These are phyloP conservation scores for Argentina silus DNA, from an alignment of 2,797 vertebrate species.

Conservation along the genomic window DNA sequence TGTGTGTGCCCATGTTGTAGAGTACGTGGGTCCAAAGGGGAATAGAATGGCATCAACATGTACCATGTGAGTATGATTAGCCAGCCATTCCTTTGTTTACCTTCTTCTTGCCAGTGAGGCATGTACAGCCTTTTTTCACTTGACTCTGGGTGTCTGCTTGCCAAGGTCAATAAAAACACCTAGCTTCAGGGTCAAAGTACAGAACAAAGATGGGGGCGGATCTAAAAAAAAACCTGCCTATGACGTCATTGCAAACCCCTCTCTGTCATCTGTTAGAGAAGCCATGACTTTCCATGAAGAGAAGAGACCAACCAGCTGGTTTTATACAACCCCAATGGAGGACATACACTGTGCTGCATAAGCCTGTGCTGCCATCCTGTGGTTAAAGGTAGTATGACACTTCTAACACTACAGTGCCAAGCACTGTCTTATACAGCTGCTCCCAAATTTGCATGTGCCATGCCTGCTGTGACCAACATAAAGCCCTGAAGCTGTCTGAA, in stretches of 20 bases:
- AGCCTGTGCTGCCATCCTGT: conserved; percentile 65
- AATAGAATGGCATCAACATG: neutral
- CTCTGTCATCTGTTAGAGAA: neutral
- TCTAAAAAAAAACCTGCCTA: neutral
- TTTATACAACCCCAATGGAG: neutral
- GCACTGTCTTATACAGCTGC: neutral
- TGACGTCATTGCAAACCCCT: neutral
- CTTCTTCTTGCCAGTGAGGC: conserved; percentile 32
- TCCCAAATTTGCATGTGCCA: neutral
- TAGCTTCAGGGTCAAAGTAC: conserved; percentile 32
- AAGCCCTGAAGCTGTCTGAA: too few relatives aligned
- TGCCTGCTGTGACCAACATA: neutral
- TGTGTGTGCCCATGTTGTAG: neutral
- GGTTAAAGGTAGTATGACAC: conserved; percentile 27
- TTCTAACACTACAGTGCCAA: neutral
- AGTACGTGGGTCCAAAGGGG: neutral
- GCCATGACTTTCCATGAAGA: neutral
- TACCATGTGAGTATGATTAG: neutral
- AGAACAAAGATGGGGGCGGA: conserved; percentile 18
- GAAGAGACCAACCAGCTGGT: neutral
- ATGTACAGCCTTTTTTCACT: conserved; percentile 14
- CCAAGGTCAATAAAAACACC: conserved; percentile 24
- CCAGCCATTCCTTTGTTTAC: conserved; percentile 24
- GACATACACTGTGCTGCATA: neutral
- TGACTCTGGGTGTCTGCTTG: conserved; percentile 10